Conservation (phyloP, 2,888 invertebrate genomes). For the Sphaeridia pumilis region DNA sequence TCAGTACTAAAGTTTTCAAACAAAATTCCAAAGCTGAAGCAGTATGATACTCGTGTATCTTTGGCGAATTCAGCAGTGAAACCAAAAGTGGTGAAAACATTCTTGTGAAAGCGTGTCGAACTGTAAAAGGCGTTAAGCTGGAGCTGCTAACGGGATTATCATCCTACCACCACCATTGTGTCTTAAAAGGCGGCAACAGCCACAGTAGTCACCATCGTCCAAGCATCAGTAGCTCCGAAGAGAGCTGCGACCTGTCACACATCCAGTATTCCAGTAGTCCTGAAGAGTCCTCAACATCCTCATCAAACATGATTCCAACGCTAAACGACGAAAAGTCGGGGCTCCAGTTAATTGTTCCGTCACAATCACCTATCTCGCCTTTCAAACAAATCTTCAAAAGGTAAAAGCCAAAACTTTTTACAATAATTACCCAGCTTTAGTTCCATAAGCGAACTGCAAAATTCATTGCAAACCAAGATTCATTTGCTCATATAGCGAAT, state of each 20-base stretch:
- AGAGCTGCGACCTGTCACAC: not conserved
- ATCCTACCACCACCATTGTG: not conserved
- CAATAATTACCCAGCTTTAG: no score
- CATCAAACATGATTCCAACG: conserved; percentile 25
- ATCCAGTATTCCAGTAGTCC: not conserved
- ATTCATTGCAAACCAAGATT: no score
- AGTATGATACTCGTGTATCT: no score
- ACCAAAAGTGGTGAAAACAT: not conserved
- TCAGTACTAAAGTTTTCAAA: no score
- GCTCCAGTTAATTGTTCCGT: conserved; percentile 28
- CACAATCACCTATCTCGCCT: conserved; percentile 29
- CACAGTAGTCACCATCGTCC: no score
- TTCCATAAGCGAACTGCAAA: no score
- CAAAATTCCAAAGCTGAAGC: no score
- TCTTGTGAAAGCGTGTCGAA: not conserved
- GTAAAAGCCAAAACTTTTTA: conserved; percentile 14
- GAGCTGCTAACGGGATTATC: no score
- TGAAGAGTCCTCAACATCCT: not conserved
- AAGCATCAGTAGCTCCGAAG: not conserved
- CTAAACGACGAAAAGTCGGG: conserved; percentile 33
- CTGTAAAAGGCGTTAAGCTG: not conserved
- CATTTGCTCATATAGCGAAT: no score
- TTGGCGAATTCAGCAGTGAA: not conserved
- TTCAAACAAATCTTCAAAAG: conserved; percentile 35
- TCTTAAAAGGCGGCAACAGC: not conserved